phyloP scores from a whole-genome alignment of 2,797 vertebrate species.

The Amphiprion clarkii region DNA sequence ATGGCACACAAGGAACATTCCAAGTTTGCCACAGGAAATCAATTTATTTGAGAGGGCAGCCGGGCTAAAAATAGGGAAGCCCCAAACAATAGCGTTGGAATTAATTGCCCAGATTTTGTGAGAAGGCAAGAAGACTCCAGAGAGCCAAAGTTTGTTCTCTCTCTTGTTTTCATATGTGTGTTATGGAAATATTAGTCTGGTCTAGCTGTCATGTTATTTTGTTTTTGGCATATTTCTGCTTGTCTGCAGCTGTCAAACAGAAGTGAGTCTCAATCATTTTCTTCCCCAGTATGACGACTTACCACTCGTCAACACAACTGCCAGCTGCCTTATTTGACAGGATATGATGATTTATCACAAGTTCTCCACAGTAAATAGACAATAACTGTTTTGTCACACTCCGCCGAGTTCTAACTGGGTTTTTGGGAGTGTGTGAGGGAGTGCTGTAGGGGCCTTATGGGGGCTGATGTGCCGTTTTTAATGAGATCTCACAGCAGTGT shows the following conservation, averaged over 20 bases:
- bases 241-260: conserved; percentile 80
- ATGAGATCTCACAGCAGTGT: conserved; percentile 87
- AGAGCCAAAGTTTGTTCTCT: conserved; percentile 80
- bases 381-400: conserved; percentile 88
- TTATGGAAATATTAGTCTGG: conserved; percentile 83
- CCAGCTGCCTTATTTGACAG: conserved; percentile 82
- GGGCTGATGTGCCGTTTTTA: conserved; percentile 84
- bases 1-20: conserved; percentile 75
- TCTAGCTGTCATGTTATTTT: conserved; percentile 78
- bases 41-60: conserved; percentile 85
- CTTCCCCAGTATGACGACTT: conserved; percentile 72
- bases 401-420: conserved; percentile 82
- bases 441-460: conserved; percentile 74
- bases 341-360: conserved; percentile 84
- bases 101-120: conserved; percentile 84
- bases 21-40: conserved; percentile 84
- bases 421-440: conserved; percentile 73
- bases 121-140: conserved; percentile 69
- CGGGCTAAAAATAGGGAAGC: conserved; percentile 81
- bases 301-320: conserved; percentile 73
- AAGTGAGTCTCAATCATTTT: conserved; percentile 80
- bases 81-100: conserved; percentile 79
- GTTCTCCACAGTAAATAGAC: conserved; percentile 81
- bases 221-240: conserved; percentile 71
- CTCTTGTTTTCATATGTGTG: conserved; percentile 74